phyloP scores from a whole-genome alignment of 2,797 vertebrate species.

The Enteromius paludinosus region DNA sequence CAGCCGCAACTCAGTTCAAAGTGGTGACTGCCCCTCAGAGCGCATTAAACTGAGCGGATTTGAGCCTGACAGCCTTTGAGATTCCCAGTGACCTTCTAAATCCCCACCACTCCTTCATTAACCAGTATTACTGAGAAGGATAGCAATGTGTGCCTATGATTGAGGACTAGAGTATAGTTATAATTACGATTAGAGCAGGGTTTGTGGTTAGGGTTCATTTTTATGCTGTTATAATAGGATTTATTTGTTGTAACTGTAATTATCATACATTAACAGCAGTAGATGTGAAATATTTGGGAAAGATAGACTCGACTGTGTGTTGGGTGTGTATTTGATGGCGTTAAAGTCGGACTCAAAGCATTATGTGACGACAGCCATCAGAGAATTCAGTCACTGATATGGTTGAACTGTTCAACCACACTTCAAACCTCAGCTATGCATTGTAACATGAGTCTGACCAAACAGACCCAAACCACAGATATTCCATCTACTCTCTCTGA shows the following conservation, averaged over 20 bases:
- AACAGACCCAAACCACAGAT: slow-evolving; percentile 30
- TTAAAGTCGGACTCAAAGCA: slow-evolving; percentile 12
- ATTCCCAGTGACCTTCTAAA: slow-evolving; percentile 21
- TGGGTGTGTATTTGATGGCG: neutral
- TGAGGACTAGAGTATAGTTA: neutral
- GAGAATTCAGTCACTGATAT: slow-evolving; percentile 31
- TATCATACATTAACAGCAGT: neutral
- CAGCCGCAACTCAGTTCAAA: slow-evolving; percentile 27
- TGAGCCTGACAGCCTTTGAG: slow-evolving; percentile 19
- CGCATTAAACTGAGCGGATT: slow-evolving; percentile 40
- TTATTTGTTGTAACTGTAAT: slow-evolving; percentile 9
- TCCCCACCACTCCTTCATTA: slow-evolving; percentile 5
- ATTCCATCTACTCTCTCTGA: slow-evolving; percentile 34
- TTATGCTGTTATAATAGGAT: neutral
- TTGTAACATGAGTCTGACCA: slow-evolving; percentile 45
- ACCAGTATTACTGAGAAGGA: neutral
- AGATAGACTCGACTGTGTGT: neutral
- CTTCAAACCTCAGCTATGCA: slow-evolving; percentile 55
- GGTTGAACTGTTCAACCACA: slow-evolving; percentile 40
- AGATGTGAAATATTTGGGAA: neutral
- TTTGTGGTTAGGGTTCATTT: neutral
- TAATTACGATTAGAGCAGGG: neutral
- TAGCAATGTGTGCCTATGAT: slow-evolving; percentile 9
- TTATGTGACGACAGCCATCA: slow-evolving; percentile 33
- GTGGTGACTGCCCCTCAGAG: slow-evolving; percentile 32